Evolutionary conservation across 2,113 vertebrate genomes (phyloP), one percentile per base, ranked within the genome.

Genomic region (Sylvilagus bachmani): DNA sequence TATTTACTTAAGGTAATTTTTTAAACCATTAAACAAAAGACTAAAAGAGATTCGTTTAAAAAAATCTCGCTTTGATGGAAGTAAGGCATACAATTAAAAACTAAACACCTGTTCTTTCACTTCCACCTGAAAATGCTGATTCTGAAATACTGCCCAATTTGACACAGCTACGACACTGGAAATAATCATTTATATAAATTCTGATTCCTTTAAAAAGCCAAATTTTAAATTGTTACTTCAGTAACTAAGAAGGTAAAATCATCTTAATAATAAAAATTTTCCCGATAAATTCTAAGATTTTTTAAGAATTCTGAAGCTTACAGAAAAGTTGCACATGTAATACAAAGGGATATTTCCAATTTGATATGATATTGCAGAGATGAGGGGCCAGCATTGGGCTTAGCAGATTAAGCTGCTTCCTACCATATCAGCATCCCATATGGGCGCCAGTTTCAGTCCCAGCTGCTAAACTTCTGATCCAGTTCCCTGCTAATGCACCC

Each of bases 221-320:
- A 79, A 92, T 79, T 90, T 83, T 27, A 95, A 89, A 58, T 64
- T 0, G 2, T 84, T 80, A 82, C 58, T 81, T 71, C 78, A 70
- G 78, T 49, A 22, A 33, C 29, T 61, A 38, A 74, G 83, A 79
- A 29, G 27, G 3, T 85, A 77, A 78, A 73, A 27, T 86, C 14
- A 27, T 11, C 13, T 75, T 86, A 90, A 9, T 17, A 61, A 44
- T 31, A 1, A 21, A 82, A 24, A 1, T 58, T 67, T 77, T 44
- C 7, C 21, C 10, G 91, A 25, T 31, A 83, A 38, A 86, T 58
- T 89, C 2, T 38, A 82, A 16, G 38, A 67, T 71, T 71, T 66
- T 70, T 36, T 51, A 66, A 67, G 87, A 83, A 79, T 0, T 69
- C 1, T 55, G 3, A n/a, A 85, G 16, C 3, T 22, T 6, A 55